A percentile compares a stretch with the other conserved stretches of the same genome.
Evolutionary conservation across 2,888 invertebrate species (phyloP).

Genomic region (Sabatieria punctata): DNA sequence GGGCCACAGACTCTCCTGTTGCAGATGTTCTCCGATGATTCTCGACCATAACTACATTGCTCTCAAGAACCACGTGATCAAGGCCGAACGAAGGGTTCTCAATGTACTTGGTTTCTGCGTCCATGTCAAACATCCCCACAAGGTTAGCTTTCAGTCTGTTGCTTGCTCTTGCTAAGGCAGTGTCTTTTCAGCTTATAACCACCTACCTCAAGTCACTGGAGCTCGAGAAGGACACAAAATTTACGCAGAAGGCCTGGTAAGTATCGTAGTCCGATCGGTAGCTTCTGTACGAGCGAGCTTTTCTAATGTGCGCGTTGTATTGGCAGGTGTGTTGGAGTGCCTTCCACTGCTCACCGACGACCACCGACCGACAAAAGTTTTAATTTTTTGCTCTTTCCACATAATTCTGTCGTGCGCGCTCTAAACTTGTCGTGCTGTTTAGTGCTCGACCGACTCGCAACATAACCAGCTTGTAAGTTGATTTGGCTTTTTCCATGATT

Average conservation of each 20-base stretch:
- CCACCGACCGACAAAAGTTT: neutral
- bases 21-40: conserved; percentile 63
- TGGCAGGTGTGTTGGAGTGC: too few species aligned
- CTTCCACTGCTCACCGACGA: too few species aligned
- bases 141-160: conserved; percentile 41
- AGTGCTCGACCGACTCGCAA: neutral
- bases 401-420: too few species aligned
- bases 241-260: conserved; percentile 88
- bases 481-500: neutral
- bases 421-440: too few species aligned
- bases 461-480: conserved; percentile 1
- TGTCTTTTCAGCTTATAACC: conserved; percentile 42
- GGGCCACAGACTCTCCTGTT: too few species aligned
- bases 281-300: too few species aligned
- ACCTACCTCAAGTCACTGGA: conserved; percentile 83
- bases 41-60: conserved; percentile 84
- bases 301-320: too few species aligned
- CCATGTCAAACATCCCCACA: conserved; percentile 98
- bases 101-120: conserved; percentile 98
- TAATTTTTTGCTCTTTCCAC: neutral
- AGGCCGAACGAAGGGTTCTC: conserved; percentile 80
- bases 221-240: conserved; percentile 62
- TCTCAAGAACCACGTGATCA: conserved; percentile 86
- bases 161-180: neutral
- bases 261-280: too few species aligned